phyloP scores from a whole-genome alignment of 1,140 invertebrate genomes.

The Ladona fulva region DNA sequence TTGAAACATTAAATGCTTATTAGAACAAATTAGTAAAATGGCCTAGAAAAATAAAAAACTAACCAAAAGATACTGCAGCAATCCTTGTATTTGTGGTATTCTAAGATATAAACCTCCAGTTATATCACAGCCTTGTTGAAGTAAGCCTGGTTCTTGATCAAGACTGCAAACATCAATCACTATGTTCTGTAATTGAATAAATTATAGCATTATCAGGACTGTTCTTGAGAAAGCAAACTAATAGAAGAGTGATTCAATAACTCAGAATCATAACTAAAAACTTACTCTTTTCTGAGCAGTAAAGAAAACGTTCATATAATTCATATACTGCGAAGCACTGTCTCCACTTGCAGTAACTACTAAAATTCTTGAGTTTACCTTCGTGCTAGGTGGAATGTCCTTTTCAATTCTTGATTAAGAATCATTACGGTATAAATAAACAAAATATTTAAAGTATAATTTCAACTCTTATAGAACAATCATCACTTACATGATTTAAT shows the following conservation, averaged over 20 bases:
- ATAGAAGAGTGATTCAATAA: too few relatives aligned
- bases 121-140: conserved; percentile 94
- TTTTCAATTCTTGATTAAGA: conserved; percentile 36
- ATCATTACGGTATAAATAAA: not conserved
- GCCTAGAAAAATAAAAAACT: conserved; percentile 26
- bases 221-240: conserved; percentile 16
- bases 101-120: conserved; percentile 84
- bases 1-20: too few relatives aligned
- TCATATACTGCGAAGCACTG: conserved; percentile 91
- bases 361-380: conserved; percentile 67
- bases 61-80: conserved; percentile 91
- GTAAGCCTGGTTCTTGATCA: conserved; percentile 78
- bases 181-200: conserved; percentile 52
- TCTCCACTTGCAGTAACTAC: conserved; percentile 83
- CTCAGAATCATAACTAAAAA: conserved; percentile 22
- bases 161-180: conserved; percentile 89
- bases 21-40: too few relatives aligned
- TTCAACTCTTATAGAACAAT: too few relatives aligned
- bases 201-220: not conserved
- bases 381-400: conserved; percentile 49
- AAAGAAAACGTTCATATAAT: conserved; percentile 97
- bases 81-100: conserved; percentile 61
- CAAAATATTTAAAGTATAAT: too few relatives aligned
- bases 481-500: too few relatives aligned
- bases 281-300: conserved; percentile 75